Evolutionary conservation across 2,888 invertebrate species (phyloP), one percentile per base, ranked within the genome.

Genomic region (Polydrusus tereticollis): DNA sequence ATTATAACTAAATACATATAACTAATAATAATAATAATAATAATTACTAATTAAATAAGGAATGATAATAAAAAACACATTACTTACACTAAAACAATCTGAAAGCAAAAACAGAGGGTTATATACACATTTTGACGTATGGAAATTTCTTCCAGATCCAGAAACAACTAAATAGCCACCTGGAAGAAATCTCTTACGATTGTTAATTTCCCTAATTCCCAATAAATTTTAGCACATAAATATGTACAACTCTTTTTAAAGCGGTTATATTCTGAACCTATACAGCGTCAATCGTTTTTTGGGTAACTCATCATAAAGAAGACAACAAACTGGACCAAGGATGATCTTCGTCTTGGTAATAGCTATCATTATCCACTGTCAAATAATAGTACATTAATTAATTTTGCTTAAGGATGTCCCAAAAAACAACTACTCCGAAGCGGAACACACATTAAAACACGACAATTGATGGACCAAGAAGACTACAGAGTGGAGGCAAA

Each of bases 231-330:
- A 72, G 73, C 73, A 65, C 69, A 70, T 67, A 69, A 73, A 70
- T 70, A 73, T 73, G 38, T 73, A 73, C 73, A 73, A 70, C 69
- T 63, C 55, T 69, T 59, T n/a, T 38, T 65, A 73, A 73, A 69
- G 69, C 69, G 69, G 41, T 72, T 66, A 69, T 47, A 67, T 69
- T 73, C 69, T 73, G 73, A 69, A 69, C 60, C 59, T 62, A 52
- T 29, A 29, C 43, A 63, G 38, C 18, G 52, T 29, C 16, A 29
- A 55, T 29, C 3, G 29, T 47, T 29, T 55, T 21, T 55, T 33
- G 1, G 16, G 52, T 55, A 55, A 55, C 29, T 55, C 29, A 14
- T 26, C 41, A 18, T 5, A 6, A 18, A n/a, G n/a, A n/a, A n/a
- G n/a, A n/a, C n/a, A n/a, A 36, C 36, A 7, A 36, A 36, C n/a